These are phyloP conservation scores for Cricetomys ansorgei DNA, from an alignment of 2,113 vertebrate species.

Conservation along the genomic window DNA sequence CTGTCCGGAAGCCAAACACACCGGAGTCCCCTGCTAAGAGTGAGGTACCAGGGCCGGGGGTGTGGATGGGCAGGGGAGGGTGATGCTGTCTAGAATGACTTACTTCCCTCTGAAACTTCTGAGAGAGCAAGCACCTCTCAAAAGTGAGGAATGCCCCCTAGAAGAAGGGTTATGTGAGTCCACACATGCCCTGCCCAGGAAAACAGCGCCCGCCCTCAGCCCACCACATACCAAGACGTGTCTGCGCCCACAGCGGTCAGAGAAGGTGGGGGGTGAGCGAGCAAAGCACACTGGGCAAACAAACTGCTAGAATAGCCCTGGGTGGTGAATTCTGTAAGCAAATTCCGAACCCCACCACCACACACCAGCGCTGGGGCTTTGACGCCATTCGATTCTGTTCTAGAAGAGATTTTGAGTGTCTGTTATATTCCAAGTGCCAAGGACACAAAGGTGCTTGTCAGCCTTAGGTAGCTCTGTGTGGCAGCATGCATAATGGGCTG, in stretches of 20 bases:
- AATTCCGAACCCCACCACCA: background rate
- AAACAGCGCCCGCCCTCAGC: background rate
- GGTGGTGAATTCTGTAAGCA: background rate
- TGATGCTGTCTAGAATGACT: background rate
- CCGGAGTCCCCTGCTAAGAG: slow-evolving; percentile 88
- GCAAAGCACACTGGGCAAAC: background rate
- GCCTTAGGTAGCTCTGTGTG: background rate
- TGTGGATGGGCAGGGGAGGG: background rate
- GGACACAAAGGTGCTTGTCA: background rate
- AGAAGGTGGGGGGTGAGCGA: background rate
- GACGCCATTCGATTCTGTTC: background rate
- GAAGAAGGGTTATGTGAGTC: background rate
- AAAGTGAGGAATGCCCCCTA: background rate
- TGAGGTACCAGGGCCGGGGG: slow-evolving; percentile 80
- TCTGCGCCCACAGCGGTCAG: background rate
- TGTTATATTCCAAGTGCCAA: background rate
- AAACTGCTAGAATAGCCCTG: background rate
- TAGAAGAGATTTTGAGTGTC: slow-evolving; percentile 25
- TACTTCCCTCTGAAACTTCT: background rate
- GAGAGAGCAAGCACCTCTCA: background rate
- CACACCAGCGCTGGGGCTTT: background rate
- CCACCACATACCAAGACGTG: background rate
- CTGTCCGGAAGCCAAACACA: slow-evolving; percentile 87
- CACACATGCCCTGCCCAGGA: background rate
- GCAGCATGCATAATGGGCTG: background rate